Evolutionary conservation across 1,140 invertebrate genomes (phyloP), one percentile per base, ranked within the genome.

Genomic region (Tyrophagus putrescentiae): DNA sequence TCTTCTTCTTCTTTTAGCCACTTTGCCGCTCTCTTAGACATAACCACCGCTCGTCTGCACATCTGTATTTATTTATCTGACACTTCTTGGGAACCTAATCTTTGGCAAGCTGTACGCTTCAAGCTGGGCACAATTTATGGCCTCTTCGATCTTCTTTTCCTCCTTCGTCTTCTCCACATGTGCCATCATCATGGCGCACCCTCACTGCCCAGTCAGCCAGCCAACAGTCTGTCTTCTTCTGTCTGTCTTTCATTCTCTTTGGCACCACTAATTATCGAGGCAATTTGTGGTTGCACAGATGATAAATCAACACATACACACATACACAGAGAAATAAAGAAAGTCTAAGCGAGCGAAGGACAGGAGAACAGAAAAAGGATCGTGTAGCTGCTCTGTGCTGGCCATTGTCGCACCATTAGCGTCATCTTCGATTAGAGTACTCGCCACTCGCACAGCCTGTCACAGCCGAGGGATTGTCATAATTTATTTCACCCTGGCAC

Each of bases 331-430:
- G 21, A 39, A 21, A 39, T 13, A 21, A 21, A 39, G 36, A 39
- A 13, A 39, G 13, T n/a, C n/a, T n/a, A n/a, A n/a, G n/a, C n/a
- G n/a, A n/a, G n/a, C n/a, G n/a, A n/a, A n/a, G n/a, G n/a, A n/a
- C n/a, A n/a, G n/a, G n/a, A n/a, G n/a, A n/a, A n/a, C n/a, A n/a
- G n/a, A n/a, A 39, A 39, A 39, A 39, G 13, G 13, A 39, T 39
- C 36, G 21, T 39, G 36, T 13, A 39, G 21, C n/a, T n/a, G 21
- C 36, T 13, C 45, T 48, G 31, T 21, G 13, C 13, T 39, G 13
- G 36, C 36, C 45, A 48, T 48, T 48, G 31, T 48, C 18, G 45
- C n/a, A n/a, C 45, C 45, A 48, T 48, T 48, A 48, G 7, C 45
- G 18, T 18, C 18, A 7, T 48, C 45, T 6, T 7, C 45, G 7